Evolutionary conservation across 2,888 invertebrate species (phyloP), one percentile per base, ranked within the genome.

Genomic region (Amblyjoppa fuscipennis): DNA sequence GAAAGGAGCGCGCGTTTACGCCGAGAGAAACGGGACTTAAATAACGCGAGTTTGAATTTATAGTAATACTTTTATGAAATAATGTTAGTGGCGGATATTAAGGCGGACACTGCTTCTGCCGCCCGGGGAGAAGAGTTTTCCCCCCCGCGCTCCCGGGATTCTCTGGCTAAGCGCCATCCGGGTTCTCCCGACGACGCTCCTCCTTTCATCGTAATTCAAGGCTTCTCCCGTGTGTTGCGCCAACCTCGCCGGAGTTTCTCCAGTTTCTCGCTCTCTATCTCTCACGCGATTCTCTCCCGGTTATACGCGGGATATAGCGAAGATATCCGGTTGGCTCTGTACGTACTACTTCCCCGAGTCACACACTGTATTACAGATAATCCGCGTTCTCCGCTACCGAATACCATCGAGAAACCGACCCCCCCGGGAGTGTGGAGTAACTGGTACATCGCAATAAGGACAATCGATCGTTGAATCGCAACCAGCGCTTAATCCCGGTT

Each of bases 51-150:
- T 93, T 94, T 91, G 91, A 90, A 94, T 94, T 94, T 94, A 94
- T 94, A 93, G 94, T 93, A 92, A 94, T 94, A 94, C 94, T 94
- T 94, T 94, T 94, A 94, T 94, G 94, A 94, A 94, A 93, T 94
- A 94, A 94, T 93, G 94, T 93, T 94, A 94, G 94, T 93, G 93
- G 93, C 93, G 94, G 93, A 94, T 94, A 94, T 94, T 94, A 94
- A 93, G 92, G 92, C 93, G 93, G 94, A 94, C 94, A 93, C 89
- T 87, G 75, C 82, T 83, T 59, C 80, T 77, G 75, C 73, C 59
- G 38, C 66, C 70, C 28, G 56, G 80, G n/a, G 70, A 70, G 53
- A 68, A 83, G 51, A 78, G 41, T 20, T 49, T 34, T 16, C 31
- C 31, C 31, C 56, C 13, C 31, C 31, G 61, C 61, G 38, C 41